These are phyloP conservation scores for Nephrotoma guestfalica DNA, from an alignment of 2,888 invertebrate genomes.

Conservation along the genomic window DNA sequence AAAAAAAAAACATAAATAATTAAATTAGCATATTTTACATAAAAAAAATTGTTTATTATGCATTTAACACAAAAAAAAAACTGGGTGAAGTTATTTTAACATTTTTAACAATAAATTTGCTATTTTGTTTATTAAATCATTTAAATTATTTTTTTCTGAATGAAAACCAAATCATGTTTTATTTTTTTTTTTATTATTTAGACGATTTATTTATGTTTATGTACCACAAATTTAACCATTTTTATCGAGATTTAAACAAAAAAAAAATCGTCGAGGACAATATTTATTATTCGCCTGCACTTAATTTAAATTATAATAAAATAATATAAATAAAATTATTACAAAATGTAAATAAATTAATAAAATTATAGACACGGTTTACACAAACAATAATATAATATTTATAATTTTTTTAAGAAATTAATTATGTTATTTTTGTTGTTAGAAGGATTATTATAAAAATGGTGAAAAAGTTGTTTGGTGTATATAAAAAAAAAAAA, in stretches of 20 bases:
- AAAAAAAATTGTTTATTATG: not conserved
- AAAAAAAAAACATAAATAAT: not conserved
- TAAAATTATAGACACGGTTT: not conserved
- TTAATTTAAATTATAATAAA: not conserved
- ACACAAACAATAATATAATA: not conserved
- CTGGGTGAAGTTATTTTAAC: not conserved
- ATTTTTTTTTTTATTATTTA: not conserved
- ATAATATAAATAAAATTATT: not conserved
- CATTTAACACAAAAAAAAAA: not conserved
- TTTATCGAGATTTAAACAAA: not conserved
- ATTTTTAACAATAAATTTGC: not conserved
- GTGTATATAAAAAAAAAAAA: not conserved
- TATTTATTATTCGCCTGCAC: not conserved
- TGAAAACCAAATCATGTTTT: conserved; percentile 34
- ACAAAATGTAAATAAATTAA: not conserved
- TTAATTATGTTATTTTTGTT: not conserved
- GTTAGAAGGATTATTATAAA: not conserved
- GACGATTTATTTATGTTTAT: conserved; percentile 6
- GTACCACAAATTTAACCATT: not conserved
- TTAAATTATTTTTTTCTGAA: conserved; percentile 20
- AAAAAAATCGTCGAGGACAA: not conserved
- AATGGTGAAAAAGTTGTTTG: not conserved
- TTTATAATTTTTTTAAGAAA: not conserved
- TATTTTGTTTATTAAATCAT: not conserved
- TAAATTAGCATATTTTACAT: not conserved